These are phyloP conservation scores for Aphelinus atriplicis DNA, from an alignment of 1,140 invertebrate genomes.

Conservation along the genomic window DNA sequence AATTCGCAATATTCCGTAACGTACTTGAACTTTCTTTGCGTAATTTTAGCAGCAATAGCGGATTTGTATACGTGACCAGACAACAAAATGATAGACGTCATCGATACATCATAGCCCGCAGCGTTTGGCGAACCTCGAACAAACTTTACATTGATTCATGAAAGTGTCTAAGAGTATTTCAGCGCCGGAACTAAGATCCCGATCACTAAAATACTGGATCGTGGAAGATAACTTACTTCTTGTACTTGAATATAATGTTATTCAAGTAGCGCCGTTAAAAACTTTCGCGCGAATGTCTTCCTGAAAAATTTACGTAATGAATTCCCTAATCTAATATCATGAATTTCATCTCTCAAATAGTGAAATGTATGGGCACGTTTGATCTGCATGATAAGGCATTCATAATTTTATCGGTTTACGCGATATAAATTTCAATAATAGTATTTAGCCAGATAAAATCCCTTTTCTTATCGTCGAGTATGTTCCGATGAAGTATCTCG, in stretches of 20 bases:
- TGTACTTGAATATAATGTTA: conserved; percentile 6
- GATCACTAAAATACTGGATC: not conserved
- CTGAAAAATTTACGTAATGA: conserved; percentile 24
- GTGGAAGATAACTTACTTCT: not conserved
- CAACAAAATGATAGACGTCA: conserved; percentile 18
- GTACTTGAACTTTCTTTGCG: conserved; percentile 7
- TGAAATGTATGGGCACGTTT: not conserved
- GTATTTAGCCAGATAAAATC: no score
- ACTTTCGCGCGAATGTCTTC: conserved; percentile 16
- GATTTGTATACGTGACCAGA: conserved; percentile 17
- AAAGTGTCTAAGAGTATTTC: no score
- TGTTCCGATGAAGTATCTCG: no score
- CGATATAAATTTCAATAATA: no score
- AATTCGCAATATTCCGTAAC: conserved; percentile 4
- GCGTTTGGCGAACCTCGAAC: not conserved
- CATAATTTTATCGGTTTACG: no score
- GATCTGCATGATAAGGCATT: not conserved
- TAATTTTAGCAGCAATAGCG: conserved; percentile 9
- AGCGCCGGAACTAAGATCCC: no score
- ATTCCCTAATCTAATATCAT: conserved; percentile 17
- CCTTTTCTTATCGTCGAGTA: no score
- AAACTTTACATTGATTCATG: no score
- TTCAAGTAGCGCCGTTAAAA: not conserved
- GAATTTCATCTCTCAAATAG: conserved; percentile 3
- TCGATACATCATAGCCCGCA: conserved; percentile 5